A percentile compares a stretch with the other conserved stretches of the same genome.
phyloP scores from a whole-genome alignment of 2,113 vertebrate species.

The Climacteris rufus region DNA sequence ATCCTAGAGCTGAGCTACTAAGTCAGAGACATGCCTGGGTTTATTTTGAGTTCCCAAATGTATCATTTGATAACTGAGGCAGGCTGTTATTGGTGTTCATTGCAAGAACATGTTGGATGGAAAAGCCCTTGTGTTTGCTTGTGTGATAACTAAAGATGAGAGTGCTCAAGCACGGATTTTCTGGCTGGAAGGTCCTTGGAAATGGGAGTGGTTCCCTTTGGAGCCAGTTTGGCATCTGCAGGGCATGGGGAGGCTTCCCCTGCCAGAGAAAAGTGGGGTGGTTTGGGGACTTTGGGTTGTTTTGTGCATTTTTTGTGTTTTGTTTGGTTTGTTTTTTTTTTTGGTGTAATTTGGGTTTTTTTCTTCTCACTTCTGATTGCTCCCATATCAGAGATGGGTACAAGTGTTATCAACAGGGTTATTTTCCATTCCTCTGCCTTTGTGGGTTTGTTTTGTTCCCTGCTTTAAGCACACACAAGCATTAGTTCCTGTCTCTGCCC shows the following conservation, averaged over 20 bases:
- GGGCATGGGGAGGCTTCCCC: background rate
- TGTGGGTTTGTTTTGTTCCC: background rate
- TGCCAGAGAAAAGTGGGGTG: background rate
- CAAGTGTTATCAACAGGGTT: background rate
- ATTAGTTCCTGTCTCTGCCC: background rate
- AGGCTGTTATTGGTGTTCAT: background rate
- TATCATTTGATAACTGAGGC: background rate
- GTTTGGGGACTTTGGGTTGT: background rate
- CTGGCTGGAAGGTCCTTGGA: background rate
- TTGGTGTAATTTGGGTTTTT: no score
- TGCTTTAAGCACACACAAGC: background rate
- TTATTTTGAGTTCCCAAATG: background rate
- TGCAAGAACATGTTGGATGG: background rate
- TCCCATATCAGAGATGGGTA: background rate
- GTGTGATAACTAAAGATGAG: background rate
- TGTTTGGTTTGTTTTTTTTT: background rate
- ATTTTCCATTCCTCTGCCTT: background rate
- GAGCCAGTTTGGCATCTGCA: background rate
- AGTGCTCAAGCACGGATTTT: background rate
- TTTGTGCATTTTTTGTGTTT: background rate
- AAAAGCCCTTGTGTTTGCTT: background rate
- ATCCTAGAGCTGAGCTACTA: background rate
- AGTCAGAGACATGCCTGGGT: background rate
- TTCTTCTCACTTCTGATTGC: background rate
- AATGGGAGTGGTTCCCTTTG: fast-evolving